Evolutionary conservation across 1,140 invertebrate genomes (phyloP).

Genomic region (Trypoxylus dichotomus): DNA sequence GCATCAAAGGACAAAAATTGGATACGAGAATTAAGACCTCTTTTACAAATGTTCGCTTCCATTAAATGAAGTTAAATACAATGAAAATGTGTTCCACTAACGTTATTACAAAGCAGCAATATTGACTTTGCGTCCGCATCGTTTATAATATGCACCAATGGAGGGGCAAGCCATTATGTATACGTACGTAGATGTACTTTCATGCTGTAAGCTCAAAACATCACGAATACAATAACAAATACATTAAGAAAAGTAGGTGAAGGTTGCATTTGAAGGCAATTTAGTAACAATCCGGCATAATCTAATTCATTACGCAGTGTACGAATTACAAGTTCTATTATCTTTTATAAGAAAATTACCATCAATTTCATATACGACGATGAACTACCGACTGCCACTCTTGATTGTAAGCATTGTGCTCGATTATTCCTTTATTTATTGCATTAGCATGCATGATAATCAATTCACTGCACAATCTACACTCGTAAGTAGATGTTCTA

Average conservation of each 20-base stretch:
- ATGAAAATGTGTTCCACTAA: no score
- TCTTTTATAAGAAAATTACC: conserved; percentile 24
- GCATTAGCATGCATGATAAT: background rate
- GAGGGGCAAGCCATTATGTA: background rate
- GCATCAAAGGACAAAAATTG: no score
- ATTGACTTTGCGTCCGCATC: no score
- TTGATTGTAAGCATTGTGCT: conserved; percentile 1
- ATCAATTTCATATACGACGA: conserved; percentile 12
- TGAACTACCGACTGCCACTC: conserved; percentile 4
- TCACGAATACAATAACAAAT: conserved; percentile 13
- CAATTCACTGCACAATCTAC: background rate
- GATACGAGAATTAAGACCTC: no score
- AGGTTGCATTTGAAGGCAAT: conserved; percentile 5
- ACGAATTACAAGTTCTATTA: conserved; percentile 7
- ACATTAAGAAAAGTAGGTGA: conserved; percentile 8
- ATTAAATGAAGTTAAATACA: no score
- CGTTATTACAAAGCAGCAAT: no score
- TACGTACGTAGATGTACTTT: background rate
- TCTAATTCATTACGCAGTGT: conserved; percentile 6
- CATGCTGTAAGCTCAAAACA: background rate
- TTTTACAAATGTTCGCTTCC: no score
- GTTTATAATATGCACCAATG: no score
- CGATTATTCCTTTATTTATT: background rate
- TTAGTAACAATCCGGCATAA: conserved; percentile 1
- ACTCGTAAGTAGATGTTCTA: background rate